Base-by-base conservation (phyloP, 2,113 vertebrate species). In the Pseudorasbora parva region DNA sequence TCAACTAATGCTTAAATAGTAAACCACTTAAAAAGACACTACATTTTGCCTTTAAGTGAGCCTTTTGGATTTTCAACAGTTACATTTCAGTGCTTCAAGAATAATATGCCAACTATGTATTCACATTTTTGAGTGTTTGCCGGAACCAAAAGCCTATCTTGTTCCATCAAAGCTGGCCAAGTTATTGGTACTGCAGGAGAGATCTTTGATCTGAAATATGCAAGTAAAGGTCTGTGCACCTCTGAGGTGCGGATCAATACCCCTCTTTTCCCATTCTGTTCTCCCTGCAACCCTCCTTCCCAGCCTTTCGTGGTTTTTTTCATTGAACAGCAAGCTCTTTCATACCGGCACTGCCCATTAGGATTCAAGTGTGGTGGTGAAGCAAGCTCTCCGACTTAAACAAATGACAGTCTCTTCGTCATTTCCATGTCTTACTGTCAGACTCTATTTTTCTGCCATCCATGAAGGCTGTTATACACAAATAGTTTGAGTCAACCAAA, bases 291-390 rank as follows among this genome's bases (percentile, higher is more conserved):
- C 57, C 69, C 57, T 85, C 43, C 47, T 81, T 71, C 79, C 64
- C 2, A 69, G 45, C 43, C 60, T 80, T 62, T 64, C 47, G 19
- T 69, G 2, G 37, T 59, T 88, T 88, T n/a, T 59, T 77, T 88
- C 78, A 51, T 73, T 66, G 78, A 87, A 88, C 89, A 90, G 87
- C 82, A 84, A 78, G 76, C 73, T 80, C 84, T 89, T 88, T 89
- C 86, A 88, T 77, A 12, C 68, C 62, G 37, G 86, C 49, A n/a
- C 49, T 27, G 45, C 73, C 54, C 21, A 88, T 90, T 90, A 87
- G 81, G 62, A 90, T 90, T 90, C 89, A 66, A 79, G 47, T 7
- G 78, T 73, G 77, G 83, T 86, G 45, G 51, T 69, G 74, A 81
- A 80, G 27, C 78, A 75, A 73, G 49, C 84, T 66, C 64, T 75